Base-by-base conservation (phyloP, 2,797 vertebrate genomes). In the Crenuchus spilurus region DNA sequence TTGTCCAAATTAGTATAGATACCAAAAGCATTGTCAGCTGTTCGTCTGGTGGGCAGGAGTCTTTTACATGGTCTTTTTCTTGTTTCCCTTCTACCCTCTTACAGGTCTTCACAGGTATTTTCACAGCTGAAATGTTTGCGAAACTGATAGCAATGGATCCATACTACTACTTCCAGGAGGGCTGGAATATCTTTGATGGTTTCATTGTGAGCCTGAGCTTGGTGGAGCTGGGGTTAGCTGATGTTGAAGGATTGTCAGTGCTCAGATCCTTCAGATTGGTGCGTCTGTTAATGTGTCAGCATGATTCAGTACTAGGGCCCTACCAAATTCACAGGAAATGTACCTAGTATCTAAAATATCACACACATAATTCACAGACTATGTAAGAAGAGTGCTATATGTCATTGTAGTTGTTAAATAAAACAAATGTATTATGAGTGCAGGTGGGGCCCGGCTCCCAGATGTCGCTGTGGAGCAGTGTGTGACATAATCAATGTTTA, bases 251-350 rank as follows among this genome's bases (percentile, higher is more conserved):
- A 22, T 94, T 99, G 68, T 99, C 98, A 6, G 96, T 99, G 88
- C 94, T 99, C 91, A 93, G 98, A 86, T 99, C 98, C 80, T 99
- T 99, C 92, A 89, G 98, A 96, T 83, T 99, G 98, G 98, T 99
- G 93, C 88, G 91, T 87, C 7, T 48, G 16, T 52, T 16, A 52
- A 11, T 63, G 14, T 5, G 30, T n/a, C 26, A 39, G 7, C n/a
- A 37, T 49, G 14, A 18, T 14, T 20, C 3, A 42, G 6, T 62
- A 11, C 16, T 20, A 18, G n/a, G n/a, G n/a, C n/a, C n/a, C n/a
- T n/a, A n/a, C n/a, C n/a, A n/a, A n/a, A n/a, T n/a, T n/a, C n/a
- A n/a, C n/a, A n/a, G n/a, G n/a, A n/a, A n/a, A n/a, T n/a, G n/a
- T n/a, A n/a, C n/a, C n/a, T n/a, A n/a, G n/a, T n/a, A n/a, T n/a